These are phyloP conservation scores for Glareola pratincola DNA, from an alignment of 2,113 vertebrate genomes.

Conservation along the genomic window DNA sequence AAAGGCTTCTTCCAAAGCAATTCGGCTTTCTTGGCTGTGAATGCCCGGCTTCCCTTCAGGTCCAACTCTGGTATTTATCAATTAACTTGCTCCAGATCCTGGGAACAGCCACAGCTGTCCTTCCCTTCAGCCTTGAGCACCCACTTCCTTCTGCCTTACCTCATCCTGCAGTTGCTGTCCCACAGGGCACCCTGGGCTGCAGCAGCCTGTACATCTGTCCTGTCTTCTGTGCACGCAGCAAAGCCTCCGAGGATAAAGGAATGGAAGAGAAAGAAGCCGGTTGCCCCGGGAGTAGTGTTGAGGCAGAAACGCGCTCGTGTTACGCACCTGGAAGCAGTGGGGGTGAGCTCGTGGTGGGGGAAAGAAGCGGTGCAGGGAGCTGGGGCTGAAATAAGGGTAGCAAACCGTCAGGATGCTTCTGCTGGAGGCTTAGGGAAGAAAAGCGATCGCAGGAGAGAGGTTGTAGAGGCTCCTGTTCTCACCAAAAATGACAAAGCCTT, in stretches of 20 bases:
- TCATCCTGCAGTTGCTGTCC: background rate
- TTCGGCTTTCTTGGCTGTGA: constrained; percentile 14
- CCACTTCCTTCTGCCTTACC: constrained; percentile 42
- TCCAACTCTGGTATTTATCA: constrained; percentile 7
- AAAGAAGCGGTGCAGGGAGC: background rate
- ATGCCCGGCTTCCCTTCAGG: constrained; percentile 1
- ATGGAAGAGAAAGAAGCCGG: background rate
- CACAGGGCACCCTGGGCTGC: background rate
- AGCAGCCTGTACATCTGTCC: constrained; percentile 4
- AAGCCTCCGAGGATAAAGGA: background rate
- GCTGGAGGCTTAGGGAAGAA: background rate
- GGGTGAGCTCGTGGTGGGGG: background rate
- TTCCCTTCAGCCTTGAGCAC: background rate
- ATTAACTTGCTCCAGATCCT: background rate
- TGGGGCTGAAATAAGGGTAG: background rate
- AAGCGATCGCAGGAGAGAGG: background rate
- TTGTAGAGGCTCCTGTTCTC: background rate
- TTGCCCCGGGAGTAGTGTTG: background rate
- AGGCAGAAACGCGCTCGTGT: background rate
- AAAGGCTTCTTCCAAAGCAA: background rate
- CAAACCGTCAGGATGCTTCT: background rate
- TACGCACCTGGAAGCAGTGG: background rate
- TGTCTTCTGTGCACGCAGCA: background rate
- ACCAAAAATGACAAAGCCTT: background rate
- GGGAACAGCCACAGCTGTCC: constrained; percentile 1